Evolutionary conservation across 30 jellyfish, hydroid and myxozoan genomes (phyloP), one percentile per base, ranked within the genome.

Genomic region (Cassiopea andromeda): DNA sequence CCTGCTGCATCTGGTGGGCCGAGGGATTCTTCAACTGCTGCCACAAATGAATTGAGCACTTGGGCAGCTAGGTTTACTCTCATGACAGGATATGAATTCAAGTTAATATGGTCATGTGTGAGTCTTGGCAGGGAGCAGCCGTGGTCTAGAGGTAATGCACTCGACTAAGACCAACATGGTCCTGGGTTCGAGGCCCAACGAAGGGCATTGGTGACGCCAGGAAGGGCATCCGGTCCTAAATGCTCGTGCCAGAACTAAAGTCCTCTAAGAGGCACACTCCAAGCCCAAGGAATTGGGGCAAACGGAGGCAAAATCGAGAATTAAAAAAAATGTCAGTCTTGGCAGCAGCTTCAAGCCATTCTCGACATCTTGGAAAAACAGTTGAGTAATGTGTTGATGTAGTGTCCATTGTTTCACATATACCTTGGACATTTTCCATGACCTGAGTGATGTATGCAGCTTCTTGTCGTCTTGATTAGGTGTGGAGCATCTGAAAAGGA

Each of bases 401-500:
- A 38, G 57, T 13, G 54, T 85, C 93, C 88, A 46, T 66, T 73
- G 7, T 87, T 87, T 90, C 94, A 87, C 90, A 87, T 38, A 1
- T 15, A 77, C 45, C 85, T 0, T 46, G 89, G 0, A 66, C 57
- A 61, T n/a, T 60, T 7, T n/a, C 90, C 94, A 12, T 78, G 78
- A 13, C 94, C 94, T 1, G 93, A 89, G 67, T 89, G 76, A 1
- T 48, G 60, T 13, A 89, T 76, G 18, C 93, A 80, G 83, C 81
- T 89, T 16, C 93, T 68, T 27, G 80, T 16, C 2, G 97, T 89
- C 79, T 90, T 90, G 5, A 90, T 57, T 66, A 82, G 61, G 66
- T 90, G 97, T 1, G 93, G 90, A 7, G 79, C 77, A 71, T 81
- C 97, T 17, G 89, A 71, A 60, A 80, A 89, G 82, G 73, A 89